Evolutionary conservation across 2,113 vertebrate species (phyloP).

Genomic region (Maccullochella peelii): DNA sequence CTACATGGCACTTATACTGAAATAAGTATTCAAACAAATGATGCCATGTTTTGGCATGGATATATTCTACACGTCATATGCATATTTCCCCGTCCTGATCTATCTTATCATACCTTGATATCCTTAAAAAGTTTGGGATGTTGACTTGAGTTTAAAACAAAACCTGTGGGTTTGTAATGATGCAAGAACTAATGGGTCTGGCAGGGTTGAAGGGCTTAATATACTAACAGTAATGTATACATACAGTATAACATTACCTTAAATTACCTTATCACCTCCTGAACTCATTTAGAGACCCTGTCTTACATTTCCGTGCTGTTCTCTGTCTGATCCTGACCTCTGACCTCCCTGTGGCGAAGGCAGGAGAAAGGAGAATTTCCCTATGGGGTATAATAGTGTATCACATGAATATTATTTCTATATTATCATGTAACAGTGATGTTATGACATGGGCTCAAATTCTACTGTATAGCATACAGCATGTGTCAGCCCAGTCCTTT

Average conservation of each 20-base stretch:
- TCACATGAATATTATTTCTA: not conserved
- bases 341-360: not conserved
- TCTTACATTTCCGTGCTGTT: too few species aligned
- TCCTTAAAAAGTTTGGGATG: slow-evolving; percentile 1
- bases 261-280: too few species aligned
- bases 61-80: not conserved
- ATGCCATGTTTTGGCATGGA: not conserved
- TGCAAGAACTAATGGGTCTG: not conserved
- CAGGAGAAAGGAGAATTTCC: not conserved
- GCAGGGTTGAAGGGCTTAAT: not conserved
- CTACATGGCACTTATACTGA: not conserved
- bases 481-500: not conserved
- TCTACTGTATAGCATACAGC: not conserved
- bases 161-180: not conserved
- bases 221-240: too few species aligned
- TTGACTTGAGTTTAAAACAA: not conserved
- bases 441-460: not conserved
- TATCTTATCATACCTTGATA: not conserved
- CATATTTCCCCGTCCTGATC: not conserved
- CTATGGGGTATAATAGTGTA: not conserved
- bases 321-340: not conserved
- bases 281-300: too few species aligned
- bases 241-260: too few species aligned
- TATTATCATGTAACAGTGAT: slow-evolving; percentile 5
- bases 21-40: not conserved